Evolutionary conservation across 2,113 vertebrate genomes (phyloP), one percentile per base, ranked within the genome.

Genomic region (Bubo blakistoni): DNA sequence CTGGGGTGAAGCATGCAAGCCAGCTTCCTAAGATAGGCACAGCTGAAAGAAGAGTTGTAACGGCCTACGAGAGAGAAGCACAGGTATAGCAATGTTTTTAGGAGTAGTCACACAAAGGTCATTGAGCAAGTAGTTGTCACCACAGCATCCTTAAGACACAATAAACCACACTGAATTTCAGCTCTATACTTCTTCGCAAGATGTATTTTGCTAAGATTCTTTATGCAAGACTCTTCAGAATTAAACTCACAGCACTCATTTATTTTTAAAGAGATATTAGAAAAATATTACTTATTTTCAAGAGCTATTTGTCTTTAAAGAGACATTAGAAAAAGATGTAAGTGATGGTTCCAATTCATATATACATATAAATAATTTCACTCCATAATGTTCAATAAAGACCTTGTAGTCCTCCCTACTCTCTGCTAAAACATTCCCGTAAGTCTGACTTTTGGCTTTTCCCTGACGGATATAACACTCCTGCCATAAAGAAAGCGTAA

Each of bases 401-500:
- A 70, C 44, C 47, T 47, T 52, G 25, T 9, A 73, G 76, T 42
- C 66, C 63, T 92, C 65, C 51, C 32, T 54, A 11, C 44, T 63
- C 38, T 32, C 66, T 2, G 2, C 65, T 61, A 67, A 69, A 78
- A 81, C 16, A 24, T 81, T 63, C 47, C 30, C 52, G 10, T 34
- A 71, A 84, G n/a, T 47, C 32, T 79, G 69, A 91, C 84, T 84
- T 77, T 16, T 55, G 26, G 30, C 90, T 90, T 65, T 65, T 42
- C 40, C 65, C 46, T 40, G 70, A 51, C 1, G 1, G 76, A 94
- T 83, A 22, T 66, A 94, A 72, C 36, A 54, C 11, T 80, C 30
- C 51, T 59, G 29, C 22, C 81, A 82, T 36, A 90, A 22, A 91
- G 81, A 94, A 95, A 96, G 66, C 14, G 47, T 55, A 96, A 96